Evolutionary conservation across 1,140 invertebrate species (phyloP), one percentile per base, ranked within the genome.

Genomic region (Oreohelix idahoensis): DNA sequence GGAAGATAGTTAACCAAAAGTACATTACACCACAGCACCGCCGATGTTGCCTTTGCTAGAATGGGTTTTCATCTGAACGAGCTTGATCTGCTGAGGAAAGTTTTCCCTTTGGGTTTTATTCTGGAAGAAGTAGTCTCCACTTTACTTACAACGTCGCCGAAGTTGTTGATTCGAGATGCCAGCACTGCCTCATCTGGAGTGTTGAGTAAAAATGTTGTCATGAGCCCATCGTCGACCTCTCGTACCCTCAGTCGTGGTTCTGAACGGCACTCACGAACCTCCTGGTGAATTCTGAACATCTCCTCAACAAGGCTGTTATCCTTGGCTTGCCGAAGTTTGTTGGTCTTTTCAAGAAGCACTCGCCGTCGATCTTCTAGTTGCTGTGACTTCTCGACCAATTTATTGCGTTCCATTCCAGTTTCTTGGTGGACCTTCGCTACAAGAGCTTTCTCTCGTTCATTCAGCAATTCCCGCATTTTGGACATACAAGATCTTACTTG

Each of bases 371-470:
- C 69, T 10, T 83, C 74, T n/a, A 90, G 84, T 38, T 84, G 26
- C n/a, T 85, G 74, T 11, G 85, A 69, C 83, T 88, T 90, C 20
- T 88, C 86, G 32, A 42, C 63, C 39, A 89, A 63, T 82, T 86
- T 88, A 38, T 39, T 39, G 75, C 86, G 87, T 71, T 89, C 89
- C 35, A 85, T 86, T 8, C 82, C 83, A 20, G 87, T 83, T 74
- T 86, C 86, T 26, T 70, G 32, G 39, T 86, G 66, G 17, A 87
- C 84, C 49, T 87, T 84, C 20, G 84, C 85, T 23, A 86, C 71
- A 39, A 90, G 66, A 42, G 87, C 86, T 71, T 86, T 87, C 66
- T 90, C 88, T 15, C 88, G n/a, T 38, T 89, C 87, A 5, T 83
- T 81, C 38, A 90, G n/a, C n/a, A 84, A 51, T 17, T 81, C 58